A percentile compares a stretch with the other conserved stretches of the same genome.
Conservation (phyloP, 1,140 invertebrate species). For the Drosophila sturtevanti region DNA sequence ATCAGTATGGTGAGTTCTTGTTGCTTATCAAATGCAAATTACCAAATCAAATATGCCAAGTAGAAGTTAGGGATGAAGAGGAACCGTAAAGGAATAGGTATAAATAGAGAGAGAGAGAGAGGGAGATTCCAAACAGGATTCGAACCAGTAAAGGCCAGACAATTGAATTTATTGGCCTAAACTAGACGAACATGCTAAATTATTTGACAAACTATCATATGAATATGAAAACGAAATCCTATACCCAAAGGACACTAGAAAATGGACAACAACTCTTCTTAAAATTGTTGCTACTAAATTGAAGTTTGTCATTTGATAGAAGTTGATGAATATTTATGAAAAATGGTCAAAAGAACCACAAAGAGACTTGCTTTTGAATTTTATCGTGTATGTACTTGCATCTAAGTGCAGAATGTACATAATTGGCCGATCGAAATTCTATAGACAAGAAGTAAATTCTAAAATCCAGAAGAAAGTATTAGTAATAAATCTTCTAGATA, state of each 20-base stretch:
- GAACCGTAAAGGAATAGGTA: too few species aligned
- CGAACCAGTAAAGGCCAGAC: background rate
- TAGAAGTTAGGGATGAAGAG: background rate
- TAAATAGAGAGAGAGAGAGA: conserved; percentile 20
- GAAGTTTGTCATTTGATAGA: background rate
- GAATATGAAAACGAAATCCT: conserved; percentile 17
- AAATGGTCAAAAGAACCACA: background rate
- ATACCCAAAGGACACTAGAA: conserved; percentile 6
- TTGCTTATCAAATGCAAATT: conserved; percentile 77
- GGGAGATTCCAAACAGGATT: conserved; percentile 31
- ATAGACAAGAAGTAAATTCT: too few species aligned
- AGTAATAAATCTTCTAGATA: too few species aligned
- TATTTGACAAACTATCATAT: conserved; percentile 50
- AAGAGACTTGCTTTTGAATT: too few species aligned
- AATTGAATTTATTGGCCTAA: conserved; percentile 63
- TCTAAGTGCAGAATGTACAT: too few species aligned
- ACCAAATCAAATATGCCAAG: conserved; percentile 71
- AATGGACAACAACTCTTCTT: background rate
- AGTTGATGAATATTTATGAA: background rate
- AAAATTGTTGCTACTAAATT: background rate
- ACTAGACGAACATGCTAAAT: conserved; percentile 45
- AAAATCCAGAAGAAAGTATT: too few species aligned
- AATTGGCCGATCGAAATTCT: too few species aligned
- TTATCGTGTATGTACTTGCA: too few species aligned
- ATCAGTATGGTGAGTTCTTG: conserved; percentile 8